A percentile compares a stretch with the other conserved stretches of the same genome.
These are phyloP conservation scores for Sacculina carcini DNA, from an alignment of 2,888 invertebrate genomes.

Conservation along the genomic window DNA sequence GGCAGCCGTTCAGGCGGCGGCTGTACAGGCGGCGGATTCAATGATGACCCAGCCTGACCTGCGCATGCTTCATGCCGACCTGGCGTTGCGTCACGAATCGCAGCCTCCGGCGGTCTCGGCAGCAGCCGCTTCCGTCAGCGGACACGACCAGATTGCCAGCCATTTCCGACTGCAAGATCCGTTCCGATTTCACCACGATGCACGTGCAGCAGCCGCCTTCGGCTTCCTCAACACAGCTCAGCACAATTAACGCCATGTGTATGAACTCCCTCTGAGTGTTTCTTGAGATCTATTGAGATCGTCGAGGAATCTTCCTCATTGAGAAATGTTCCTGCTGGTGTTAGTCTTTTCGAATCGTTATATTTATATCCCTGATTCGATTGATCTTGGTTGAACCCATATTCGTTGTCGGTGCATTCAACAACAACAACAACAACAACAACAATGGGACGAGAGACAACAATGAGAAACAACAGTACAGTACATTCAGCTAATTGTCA, in stretches of 20 bases:
- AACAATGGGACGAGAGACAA: no score
- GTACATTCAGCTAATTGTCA: no score
- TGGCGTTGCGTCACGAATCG: slow-evolving; percentile 10
- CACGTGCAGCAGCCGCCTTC: slow-evolving; percentile 42
- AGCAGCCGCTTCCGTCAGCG: slow-evolving; percentile 35
- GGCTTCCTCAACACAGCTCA: slow-evolving; percentile 12
- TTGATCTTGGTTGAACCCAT: no score
- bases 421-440: background rate
- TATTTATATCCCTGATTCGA: no score
- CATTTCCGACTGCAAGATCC: slow-evolving; percentile 60
- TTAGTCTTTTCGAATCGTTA: no score
- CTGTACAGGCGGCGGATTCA: slow-evolving; percentile 14
- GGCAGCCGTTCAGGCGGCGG: slow-evolving; percentile 12
- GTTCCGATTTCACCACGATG: slow-evolving; percentile 41
- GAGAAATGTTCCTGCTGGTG: no score
- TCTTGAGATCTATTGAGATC: no score
- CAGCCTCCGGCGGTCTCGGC: slow-evolving; percentile 11
- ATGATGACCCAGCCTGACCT: slow-evolving; percentile 14
- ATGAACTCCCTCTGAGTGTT: no score
- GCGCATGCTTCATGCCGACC: slow-evolving; percentile 12
- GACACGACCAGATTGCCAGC: slow-evolving; percentile 33
- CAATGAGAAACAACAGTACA: no score
- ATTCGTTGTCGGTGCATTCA: background rate
- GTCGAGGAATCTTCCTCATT: no score
- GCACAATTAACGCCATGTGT: slow-evolving; percentile 11